Evolutionary conservation across 64 coral and sea anemone species (phyloP).

Genomic region (Exaiptasia diaphana): DNA sequence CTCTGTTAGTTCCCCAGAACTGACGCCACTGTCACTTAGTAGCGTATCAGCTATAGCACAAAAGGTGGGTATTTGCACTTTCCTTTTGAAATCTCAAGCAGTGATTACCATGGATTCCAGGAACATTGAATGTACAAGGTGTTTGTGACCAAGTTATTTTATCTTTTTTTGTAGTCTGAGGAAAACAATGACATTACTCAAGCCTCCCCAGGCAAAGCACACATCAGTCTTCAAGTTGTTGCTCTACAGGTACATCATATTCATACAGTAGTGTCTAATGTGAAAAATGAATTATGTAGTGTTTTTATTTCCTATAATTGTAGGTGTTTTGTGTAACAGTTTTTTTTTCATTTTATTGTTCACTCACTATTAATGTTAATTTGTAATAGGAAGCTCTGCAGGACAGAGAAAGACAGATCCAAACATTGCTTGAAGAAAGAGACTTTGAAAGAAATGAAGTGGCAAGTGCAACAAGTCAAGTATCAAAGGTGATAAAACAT

Average conservation of each 20-base stretch:
- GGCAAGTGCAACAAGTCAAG: conserved; percentile 82
- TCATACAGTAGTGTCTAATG: background rate
- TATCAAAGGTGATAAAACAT: conserved; percentile 55
- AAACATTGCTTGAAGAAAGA: conserved; percentile 75
- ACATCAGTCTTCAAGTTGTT: background rate
- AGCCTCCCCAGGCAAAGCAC: background rate
- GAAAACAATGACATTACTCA: background rate
- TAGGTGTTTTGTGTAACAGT: background rate
- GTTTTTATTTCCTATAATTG: no score
- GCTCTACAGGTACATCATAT: background rate
- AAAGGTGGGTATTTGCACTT: no score
- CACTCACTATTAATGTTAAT: background rate
- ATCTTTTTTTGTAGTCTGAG: background rate
- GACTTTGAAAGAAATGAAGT: conserved; percentile 90
- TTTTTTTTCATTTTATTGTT: background rate
- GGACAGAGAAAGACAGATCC: conserved; percentile 88
- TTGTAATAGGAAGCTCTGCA: conserved; percentile 74
- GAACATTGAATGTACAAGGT: no score
- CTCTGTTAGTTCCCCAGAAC: conserved; percentile 25
- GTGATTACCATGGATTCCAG: no score
- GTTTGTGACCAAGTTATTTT: no score
- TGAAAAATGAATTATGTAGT: no score
- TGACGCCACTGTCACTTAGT: background rate
- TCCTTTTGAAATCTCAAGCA: no score
- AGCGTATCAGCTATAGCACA: background rate